Percentiles rank a stretch among this genome's conserved stretches.
These are phyloP conservation scores for Pyrrhia umbra DNA, from an alignment of 2,888 invertebrate genomes.

Conservation along the genomic window DNA sequence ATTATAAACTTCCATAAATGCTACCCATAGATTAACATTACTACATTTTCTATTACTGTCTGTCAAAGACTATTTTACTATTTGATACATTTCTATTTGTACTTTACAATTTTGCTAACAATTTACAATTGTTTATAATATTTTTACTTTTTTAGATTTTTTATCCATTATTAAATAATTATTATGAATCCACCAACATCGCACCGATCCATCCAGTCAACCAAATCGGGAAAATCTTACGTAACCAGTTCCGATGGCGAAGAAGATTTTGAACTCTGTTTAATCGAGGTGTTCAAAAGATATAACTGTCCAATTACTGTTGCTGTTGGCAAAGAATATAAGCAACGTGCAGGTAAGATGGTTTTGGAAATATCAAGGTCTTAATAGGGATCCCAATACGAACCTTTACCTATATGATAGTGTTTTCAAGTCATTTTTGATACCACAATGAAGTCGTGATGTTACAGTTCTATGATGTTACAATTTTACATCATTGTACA, in stretches of 20 bases:
- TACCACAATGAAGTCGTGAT: too few species aligned
- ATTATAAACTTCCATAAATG: too few species aligned
- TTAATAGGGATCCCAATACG: too few species aligned
- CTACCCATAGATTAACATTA: too few species aligned
- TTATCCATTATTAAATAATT: not conserved
- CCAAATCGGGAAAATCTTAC: not conserved
- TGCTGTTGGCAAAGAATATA: constrained; percentile 59
- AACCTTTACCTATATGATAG: too few species aligned
- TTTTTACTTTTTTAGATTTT: not conserved
- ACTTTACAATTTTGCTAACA: constrained; percentile 6
- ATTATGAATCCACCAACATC: constrained; percentile 3
- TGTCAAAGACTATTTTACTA: constrained; percentile 9
- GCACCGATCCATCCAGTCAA: not conserved
- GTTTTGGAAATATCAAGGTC: too few species aligned
- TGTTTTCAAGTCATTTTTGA: too few species aligned
- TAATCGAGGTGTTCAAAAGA: constrained; percentile 11
- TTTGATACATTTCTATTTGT: constrained; percentile 3
- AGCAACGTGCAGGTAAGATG: constrained; percentile 53
- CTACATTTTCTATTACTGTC: not conserved
- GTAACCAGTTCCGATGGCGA: not conserved
- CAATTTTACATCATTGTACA: too few species aligned
- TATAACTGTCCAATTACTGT: constrained; percentile 59
- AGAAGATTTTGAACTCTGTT: constrained; percentile 24
- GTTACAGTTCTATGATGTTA: too few species aligned
- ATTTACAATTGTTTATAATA: constrained; percentile 8